Evolutionary conservation across 2,113 vertebrate species (phyloP), one percentile per base, ranked within the genome.

Genomic region (Xyrauchen texanus): DNA sequence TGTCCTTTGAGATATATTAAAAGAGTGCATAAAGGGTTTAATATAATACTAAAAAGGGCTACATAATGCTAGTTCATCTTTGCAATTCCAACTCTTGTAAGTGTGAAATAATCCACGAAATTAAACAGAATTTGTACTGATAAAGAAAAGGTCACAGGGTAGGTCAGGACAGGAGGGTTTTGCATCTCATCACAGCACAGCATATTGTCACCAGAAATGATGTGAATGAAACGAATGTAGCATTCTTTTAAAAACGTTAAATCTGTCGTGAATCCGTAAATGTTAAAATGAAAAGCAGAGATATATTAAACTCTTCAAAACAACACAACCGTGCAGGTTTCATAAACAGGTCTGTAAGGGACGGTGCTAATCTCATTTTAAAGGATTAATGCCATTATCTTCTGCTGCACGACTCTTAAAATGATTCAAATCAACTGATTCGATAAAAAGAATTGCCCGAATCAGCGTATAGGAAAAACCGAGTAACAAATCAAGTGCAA

Each of bases 221-320:
- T 34, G 21, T 34, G 70, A 34, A 34, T 34, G 21, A 34, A 34
- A 34, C 21, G 21, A 34, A 34, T 34, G 21, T 3, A 34, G 21
- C 21, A 34, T 34, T 34, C 21, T 34, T 34, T 34, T 34, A 34
- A 34, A 34, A 34, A 34, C 21, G 21, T 34, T 34, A 1, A 1
- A 34, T 34, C 21, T 72, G n/a, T 45, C 57, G 42, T 16, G 3
- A 11, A 16, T 60, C 4, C 1, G 6, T 16, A 21, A 21, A 3
- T 60, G n/a, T 60, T 47, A 4, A 60, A 6, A 55, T 70, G 10
- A 60, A 44, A 72, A 16, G 44, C 9, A 8, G 44, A 45, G 52
- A 45, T 57, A 46, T 60, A 16, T 46, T 47, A 10, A 60, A 72
- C 53, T 47, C 13, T 61, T 82, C 80, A 86, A 87, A 34, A 34